These are phyloP conservation scores for Ladona fulva DNA, from an alignment of 1,140 invertebrate species.

Conservation along the genomic window DNA sequence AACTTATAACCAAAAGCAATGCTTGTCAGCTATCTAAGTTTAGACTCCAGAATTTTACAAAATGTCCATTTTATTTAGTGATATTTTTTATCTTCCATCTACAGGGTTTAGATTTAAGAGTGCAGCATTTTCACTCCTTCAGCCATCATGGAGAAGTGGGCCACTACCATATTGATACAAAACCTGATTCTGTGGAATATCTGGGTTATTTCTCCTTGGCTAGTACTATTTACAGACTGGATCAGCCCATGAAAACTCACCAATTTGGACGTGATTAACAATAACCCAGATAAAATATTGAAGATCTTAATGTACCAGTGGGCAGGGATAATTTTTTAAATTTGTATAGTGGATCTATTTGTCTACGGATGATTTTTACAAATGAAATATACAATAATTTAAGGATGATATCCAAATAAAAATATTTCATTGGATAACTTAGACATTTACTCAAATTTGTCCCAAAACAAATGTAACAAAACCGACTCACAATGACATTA, in stretches of 20 bases:
- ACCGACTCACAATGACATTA: not conserved
- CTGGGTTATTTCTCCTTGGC: constrained; percentile 78
- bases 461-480: not conserved
- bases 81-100: not conserved
- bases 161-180: constrained; percentile 92
- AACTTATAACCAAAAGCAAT: too few relatives aligned
- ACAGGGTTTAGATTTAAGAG: constrained; percentile 73
- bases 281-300: not conserved
- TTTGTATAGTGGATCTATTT: too few relatives aligned
- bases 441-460: constrained; percentile 7
- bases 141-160: constrained; percentile 80
- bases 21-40: too few relatives aligned
- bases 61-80: not conserved
- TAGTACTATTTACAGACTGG: constrained; percentile 64
- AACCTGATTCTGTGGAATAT: constrained; percentile 74
- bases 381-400: too few relatives aligned
- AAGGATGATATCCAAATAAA: not conserved
- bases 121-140: constrained; percentile 93
- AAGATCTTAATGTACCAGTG: not conserved
- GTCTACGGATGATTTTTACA: too few relatives aligned
- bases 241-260: constrained; percentile 53
- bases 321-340: too few relatives aligned
- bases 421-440: not conserved
- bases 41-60: not conserved
- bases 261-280: constrained; percentile 47